Evolutionary conservation across 2,888 invertebrate genomes (phyloP).

Genomic region (Xanthorhoe spadicearia): DNA sequence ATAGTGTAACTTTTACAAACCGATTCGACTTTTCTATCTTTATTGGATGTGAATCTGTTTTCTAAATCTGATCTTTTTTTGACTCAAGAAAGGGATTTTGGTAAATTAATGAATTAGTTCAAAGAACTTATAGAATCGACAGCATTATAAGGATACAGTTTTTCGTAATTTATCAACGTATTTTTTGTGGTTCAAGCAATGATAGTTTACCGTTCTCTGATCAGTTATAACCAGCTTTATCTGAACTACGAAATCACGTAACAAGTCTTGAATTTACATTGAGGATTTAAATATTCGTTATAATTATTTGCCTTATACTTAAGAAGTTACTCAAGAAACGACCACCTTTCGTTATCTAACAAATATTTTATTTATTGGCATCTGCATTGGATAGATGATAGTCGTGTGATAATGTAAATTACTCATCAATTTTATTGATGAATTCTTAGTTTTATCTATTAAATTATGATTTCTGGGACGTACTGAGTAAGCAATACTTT

Average conservation of each 20-base stretch:
- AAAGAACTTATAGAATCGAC: too few relatives aligned
- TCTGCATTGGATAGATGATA: conserved; percentile 56
- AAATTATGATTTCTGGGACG: conserved; percentile 54
- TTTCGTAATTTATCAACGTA: too few relatives aligned
- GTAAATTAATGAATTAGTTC: too few relatives aligned
- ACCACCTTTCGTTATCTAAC: conserved; percentile 50
- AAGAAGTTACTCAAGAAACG: conserved; percentile 26
- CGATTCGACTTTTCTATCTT: not conserved
- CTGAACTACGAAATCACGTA: not conserved
- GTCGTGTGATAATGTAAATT: conserved; percentile 81
- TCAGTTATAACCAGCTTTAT: not conserved
- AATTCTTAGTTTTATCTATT: conserved; percentile 59
- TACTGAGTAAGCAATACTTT: conserved; percentile 13
- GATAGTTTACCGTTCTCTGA: not conserved
- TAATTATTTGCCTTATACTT: not conserved
- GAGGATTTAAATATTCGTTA: not conserved
- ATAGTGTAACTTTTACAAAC: not conserved
- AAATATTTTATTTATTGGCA: conserved; percentile 64
- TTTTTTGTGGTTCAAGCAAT: not conserved
- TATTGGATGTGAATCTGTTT: too few relatives aligned
- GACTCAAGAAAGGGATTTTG: too few relatives aligned
- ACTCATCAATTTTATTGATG: conserved; percentile 64
- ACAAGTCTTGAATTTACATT: not conserved
- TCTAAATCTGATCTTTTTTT: too few relatives aligned
- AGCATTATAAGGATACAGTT: too few relatives aligned